phyloP scores from a whole-genome alignment of 2,888 invertebrate species.

The Synergus laeviventris region DNA sequence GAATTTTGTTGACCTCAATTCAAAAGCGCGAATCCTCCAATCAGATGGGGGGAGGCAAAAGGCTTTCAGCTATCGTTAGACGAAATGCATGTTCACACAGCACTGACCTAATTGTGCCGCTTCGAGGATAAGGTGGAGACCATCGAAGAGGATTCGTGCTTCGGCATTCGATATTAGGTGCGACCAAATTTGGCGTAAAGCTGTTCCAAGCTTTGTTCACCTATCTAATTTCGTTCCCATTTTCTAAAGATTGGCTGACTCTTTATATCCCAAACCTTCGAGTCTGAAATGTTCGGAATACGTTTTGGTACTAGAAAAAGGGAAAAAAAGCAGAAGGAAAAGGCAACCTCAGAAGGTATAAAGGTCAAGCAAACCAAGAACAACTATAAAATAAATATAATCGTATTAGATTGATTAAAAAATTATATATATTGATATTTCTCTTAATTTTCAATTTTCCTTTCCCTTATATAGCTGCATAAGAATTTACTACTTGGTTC shows the following conservation, averaged over 20 bases:
- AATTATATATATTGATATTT: too few relatives aligned
- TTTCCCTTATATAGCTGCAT: not conserved
- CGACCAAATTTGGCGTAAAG: constrained; percentile 32
- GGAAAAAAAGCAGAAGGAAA: not conserved
- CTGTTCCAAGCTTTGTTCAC: constrained; percentile 6
- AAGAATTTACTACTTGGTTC: constrained; percentile 20
- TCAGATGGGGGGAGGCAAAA: constrained; percentile 49
- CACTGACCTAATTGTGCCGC: constrained; percentile 58
- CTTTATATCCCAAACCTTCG: not conserved
- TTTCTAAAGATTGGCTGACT: constrained; percentile 29
- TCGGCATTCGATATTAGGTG: constrained; percentile 52
- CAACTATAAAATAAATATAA: not conserved
- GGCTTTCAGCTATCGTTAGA: constrained; percentile 52
- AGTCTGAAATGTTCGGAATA: not conserved
- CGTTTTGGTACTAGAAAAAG: not conserved
- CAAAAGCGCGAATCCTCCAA: constrained; percentile 30
- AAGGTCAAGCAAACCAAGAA: not conserved
- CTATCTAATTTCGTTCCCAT: constrained; percentile 17
- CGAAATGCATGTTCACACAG: constrained; percentile 59
- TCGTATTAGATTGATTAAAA: not conserved
- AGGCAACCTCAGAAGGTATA: not conserved
- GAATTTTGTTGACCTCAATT: constrained; percentile 45
- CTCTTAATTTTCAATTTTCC: not conserved
- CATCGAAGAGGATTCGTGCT: constrained; percentile 52
- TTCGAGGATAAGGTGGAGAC: constrained; percentile 45